These are phyloP conservation scores for Tethya wilhelma DNA, from an alignment of 37 sponge, comb jelly and placozoan genomes.

Conservation along the genomic window DNA sequence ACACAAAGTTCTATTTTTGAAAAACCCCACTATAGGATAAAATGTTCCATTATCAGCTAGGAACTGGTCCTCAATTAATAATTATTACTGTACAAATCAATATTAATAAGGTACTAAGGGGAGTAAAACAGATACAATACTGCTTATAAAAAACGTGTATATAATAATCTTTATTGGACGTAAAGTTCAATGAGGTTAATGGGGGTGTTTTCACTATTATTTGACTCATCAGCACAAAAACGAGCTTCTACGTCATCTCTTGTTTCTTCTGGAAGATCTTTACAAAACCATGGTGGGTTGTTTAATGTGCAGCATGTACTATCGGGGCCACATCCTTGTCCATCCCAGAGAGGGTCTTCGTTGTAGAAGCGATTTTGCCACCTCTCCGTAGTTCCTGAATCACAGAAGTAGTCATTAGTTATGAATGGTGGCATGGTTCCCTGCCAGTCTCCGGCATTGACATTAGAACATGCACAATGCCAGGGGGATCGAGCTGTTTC, in stretches of 20 bases:
- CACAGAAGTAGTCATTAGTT: slow-evolving; percentile 24
- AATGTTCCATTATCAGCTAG: no score
- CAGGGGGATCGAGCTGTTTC: no score
- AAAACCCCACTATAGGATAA: no score
- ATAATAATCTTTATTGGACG: slow-evolving; percentile 6
- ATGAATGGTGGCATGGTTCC: slow-evolving; percentile 23
- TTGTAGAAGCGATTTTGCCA: background rate
- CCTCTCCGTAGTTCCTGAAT: background rate
- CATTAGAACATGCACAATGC: background rate
- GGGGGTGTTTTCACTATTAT: slow-evolving; percentile 2
- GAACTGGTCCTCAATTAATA: no score
- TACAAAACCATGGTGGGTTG: slow-evolving; percentile 41
- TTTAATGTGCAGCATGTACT: slow-evolving; percentile 39
- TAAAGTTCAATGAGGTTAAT: slow-evolving; percentile 13
- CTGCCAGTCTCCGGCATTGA: no score
- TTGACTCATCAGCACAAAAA: slow-evolving; percentile 10
- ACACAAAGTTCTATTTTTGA: no score
- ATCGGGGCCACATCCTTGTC: slow-evolving; percentile 6
- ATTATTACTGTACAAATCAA: no score
- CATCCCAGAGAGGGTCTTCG: slow-evolving; percentile 37
- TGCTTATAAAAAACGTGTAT: no score
- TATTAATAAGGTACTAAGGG: no score
- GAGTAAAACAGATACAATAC: no score
- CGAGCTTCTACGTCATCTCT: slow-evolving; percentile 13
- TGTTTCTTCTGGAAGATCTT: background rate